Evolutionary conservation across 2,113 vertebrate species (phyloP).

Genomic region (Hemichromis elongatus): DNA sequence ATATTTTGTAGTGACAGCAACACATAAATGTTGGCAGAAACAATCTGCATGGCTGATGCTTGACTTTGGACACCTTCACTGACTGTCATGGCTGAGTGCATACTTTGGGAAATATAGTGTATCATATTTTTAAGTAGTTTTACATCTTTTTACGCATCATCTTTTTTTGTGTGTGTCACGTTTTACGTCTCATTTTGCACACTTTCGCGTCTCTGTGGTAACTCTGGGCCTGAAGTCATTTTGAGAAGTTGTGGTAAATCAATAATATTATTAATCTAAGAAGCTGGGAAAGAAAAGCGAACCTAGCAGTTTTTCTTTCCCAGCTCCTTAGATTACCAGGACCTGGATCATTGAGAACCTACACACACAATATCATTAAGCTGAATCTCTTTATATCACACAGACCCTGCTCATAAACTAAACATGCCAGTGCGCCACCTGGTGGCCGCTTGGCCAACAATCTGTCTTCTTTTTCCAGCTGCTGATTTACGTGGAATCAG

Average conservation of each 20-base stretch:
- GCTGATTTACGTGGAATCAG: no score
- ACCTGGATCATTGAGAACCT: fast-evolving
- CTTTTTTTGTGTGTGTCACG: background rate
- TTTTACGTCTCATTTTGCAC: fast-evolving
- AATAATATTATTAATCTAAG: fast-evolving
- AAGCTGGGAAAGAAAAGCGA: background rate
- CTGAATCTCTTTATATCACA: fast-evolving
- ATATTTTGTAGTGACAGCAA: fast-evolving
- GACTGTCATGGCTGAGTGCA: background rate
- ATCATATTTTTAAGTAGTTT: background rate
- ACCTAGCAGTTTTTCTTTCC: fast-evolving
- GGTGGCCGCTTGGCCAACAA: fast-evolving
- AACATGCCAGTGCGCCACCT: background rate
- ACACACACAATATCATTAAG: background rate
- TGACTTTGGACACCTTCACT: background rate
- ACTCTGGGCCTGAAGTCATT: background rate
- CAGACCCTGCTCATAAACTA: background rate
- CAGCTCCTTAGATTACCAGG: background rate
- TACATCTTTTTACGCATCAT: background rate
- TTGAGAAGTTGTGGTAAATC: background rate
- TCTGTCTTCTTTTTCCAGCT: background rate
- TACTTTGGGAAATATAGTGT: fast-evolving
- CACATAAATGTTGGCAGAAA: background rate
- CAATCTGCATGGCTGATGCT: fast-evolving
- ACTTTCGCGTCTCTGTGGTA: fast-evolving